Conservation (phyloP, 1,140 invertebrate genomes). For the Diachasma alloeum region DNA sequence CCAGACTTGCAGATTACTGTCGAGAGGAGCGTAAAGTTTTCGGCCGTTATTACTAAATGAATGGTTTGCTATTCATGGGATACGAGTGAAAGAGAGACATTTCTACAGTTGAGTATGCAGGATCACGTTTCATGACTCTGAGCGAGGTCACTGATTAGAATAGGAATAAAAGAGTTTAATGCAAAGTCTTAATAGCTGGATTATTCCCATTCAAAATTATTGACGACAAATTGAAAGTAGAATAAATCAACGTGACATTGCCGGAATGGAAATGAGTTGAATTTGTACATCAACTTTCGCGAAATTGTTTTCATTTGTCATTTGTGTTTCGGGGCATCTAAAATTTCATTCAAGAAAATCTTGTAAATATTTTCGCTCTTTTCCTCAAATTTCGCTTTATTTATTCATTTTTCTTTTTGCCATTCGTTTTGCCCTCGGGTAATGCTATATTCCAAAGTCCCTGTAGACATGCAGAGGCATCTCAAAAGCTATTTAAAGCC, state of each 20-base stretch:
- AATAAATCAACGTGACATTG: too few species aligned
- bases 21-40: neutral
- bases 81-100: neutral
- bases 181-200: neutral
- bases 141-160: neutral
- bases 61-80: neutral
- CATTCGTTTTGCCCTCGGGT: conserved; percentile 1
- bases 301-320: neutral
- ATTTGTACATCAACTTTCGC: too few species aligned
- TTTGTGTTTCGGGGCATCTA: too few species aligned
- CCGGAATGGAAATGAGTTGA: too few species aligned
- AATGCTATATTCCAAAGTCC: conserved; percentile 2
- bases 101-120: neutral
- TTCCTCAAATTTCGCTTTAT: neutral
- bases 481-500: conserved; percentile 8
- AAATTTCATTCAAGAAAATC: neutral
- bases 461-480: neutral
- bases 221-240: neutral
- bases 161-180: neutral
- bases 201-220: neutral
- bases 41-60: neutral
- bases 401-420: neutral
- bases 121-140: neutral
- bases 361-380: neutral
- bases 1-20: neutral